Evolutionary conservation across 92 coral and sea anemone genomes (phyloP), one percentile per base, ranked within the genome.

Genomic region (Porites divaricata): DNA sequence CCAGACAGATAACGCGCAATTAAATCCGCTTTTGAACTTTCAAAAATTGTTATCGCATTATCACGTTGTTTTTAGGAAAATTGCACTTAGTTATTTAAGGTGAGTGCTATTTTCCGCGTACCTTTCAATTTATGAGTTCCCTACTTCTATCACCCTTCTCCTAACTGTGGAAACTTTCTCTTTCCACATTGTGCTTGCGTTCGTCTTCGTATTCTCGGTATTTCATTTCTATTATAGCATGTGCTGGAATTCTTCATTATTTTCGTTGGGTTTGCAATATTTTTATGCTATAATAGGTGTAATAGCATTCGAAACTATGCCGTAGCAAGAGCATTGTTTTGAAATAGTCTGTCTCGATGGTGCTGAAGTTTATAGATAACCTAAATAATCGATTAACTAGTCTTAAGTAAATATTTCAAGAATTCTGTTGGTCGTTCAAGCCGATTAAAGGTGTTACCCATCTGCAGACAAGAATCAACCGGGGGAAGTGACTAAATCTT

Each of bases 391-490:
- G 77, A 51, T 54, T 51, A 50, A 52, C 77, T 52, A 52, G n/a
- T 35, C 28, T 56, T 11, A 20, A 35, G n/a, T 6, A 68, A 80
- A 35, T 56, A 80, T 80, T 54, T 21, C 23, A 19, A 59, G 76
- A 80, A 80, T 80, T 67, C 21, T 68, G 68, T 13, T 68, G 75
- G 66, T 25, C 52, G 63, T 16, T 26, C 70, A 66, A 3, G 76
- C 8, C 45, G 20, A 16, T 58, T 77, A 20, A 16, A 63, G 70
- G 57, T 48, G 70, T 65, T 53, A 73, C 17, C 23, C 53, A 16
- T n/a, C 35, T 35, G 65, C 49, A 80, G 76, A 54, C 67, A 67
- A 69, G 74, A 58, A 25, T 26, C 19, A 21, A 56, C 8, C 13
- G 57, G 22, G 51, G 45, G 26, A 25, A 61, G 41, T 21, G 24